Evolutionary conservation across 2,113 vertebrate genomes (phyloP), one percentile per base, ranked within the genome.

Genomic region (Vulpes vulpes): DNA sequence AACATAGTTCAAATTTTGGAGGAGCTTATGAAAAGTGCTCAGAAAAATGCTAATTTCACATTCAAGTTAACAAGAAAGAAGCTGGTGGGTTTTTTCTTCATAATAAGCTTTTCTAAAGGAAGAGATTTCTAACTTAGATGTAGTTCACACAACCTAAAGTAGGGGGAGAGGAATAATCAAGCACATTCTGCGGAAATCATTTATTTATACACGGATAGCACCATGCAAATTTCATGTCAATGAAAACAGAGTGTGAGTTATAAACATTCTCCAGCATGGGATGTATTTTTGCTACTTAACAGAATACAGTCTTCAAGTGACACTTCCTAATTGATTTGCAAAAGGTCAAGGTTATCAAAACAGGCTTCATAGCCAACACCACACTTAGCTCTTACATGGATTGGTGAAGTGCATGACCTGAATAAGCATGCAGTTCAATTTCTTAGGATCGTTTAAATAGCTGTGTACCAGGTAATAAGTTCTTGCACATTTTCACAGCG

Each of bases 21-120:
- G 32, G 43, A 76, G 62, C 30, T 95, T 76, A 64, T 25, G 57
- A 67, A 78, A 71, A 9, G 30, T 14, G 62, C 89, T 91, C 55
- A 73, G 25, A 76, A 84, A 91, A 95, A 69, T 64, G 51, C 85
- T 97, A 78, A 84, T 82, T 93, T 84, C 76, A 95, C 43, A 88
- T 88, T 74, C 57, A 93, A 23, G 35, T 94, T 82, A 93, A 93
- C 27, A 87, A 51, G 80, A 84, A 94, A 81, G 53, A 79, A 89
- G 25, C 15, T 35, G 32, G 60, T 76, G 57, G 0, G 38, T 90
- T 91, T 94, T 67, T n/a, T 91, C 51, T 93, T 85, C 57, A 30
- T 90, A 79, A 89, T 55, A 94, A 90, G 76, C 22, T 90, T 95
- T 95, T 83, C 79, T 79, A 92, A 94, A 64, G 73, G 62, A 94